Base-by-base conservation (phyloP, 1,140 invertebrate genomes). In the Cotesia chilonis region DNA sequence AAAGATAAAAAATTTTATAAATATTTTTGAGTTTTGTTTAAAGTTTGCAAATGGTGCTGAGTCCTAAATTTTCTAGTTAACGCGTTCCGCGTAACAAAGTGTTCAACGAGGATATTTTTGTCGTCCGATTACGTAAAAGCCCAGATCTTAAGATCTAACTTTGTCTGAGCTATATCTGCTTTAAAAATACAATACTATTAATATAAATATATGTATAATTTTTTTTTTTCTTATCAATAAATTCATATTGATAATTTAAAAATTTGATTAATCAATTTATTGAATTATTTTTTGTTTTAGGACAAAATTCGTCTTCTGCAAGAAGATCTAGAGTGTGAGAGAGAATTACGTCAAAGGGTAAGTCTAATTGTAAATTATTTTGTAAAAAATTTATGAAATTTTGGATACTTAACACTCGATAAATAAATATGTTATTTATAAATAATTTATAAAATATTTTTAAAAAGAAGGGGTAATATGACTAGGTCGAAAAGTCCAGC, bases 261-360 rank as follows among this genome's bases (percentile, higher is more conserved):
- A 28, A 28, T 28, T 28, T 28, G 1, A 28, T 28, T 28, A 28
- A 28, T 28, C 28, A 1, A 47, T 47, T 6, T 47, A 7, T 47
- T 9, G 10, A 47, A 9, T 69, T 55, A 38, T 47, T 66, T 59
- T 57, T 35, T 65, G 74, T 74, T 95, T 85, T 91, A 98, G 96
- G 96, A 98, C 89, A 98, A 98, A 91, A 96, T 98, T 88, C 95
- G 96, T 88, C 94, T 98, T 83, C 91, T 98, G 81, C 95, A 97
- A 83, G 96, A 98, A 91, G 96, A 98, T 90, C 91, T 98, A 89
- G 96, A 98, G 91, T 92, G 92, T 87, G 96, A 98, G 91, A 94
- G 96, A 87, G 96, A 98, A 90, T 90, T 98, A 85, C 93, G 96
- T 89, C 94, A 96, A 91, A 94, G 96, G 91, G 96, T 98, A 91